These are phyloP conservation scores for Malthinus seriepunctatus DNA, from an alignment of 2,888 invertebrate genomes.

Conservation along the genomic window DNA sequence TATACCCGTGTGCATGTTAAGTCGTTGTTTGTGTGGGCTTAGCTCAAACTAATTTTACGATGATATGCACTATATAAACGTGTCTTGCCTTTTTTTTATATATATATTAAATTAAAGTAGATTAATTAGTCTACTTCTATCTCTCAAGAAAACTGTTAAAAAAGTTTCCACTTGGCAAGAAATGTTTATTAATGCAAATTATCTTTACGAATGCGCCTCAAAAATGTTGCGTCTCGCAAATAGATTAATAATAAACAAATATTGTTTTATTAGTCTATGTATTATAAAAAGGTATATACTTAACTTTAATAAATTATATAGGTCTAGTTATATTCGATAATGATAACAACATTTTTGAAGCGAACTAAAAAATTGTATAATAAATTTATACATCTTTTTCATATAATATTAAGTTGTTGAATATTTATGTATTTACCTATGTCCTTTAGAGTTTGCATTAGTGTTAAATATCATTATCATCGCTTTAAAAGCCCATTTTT, in stretches of 20 bases:
- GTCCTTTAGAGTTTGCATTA: conserved; percentile 54
- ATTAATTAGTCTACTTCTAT: background rate
- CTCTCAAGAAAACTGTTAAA: background rate
- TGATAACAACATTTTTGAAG: conserved; percentile 46
- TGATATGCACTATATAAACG: conserved; percentile 7
- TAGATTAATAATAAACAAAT: conserved; percentile 22
- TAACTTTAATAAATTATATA: conserved; percentile 22
- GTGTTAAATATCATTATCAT: conserved; percentile 54
- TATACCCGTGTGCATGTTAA: conserved; percentile 36
- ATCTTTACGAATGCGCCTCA: conserved; percentile 37
- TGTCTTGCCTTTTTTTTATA: conserved; percentile 9
- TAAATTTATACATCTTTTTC: conserved; percentile 49
- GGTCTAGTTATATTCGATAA: conserved; percentile 41
- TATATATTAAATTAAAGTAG: background rate
- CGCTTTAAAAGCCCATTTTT: conserved; percentile 56
- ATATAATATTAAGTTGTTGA: conserved; percentile 48
- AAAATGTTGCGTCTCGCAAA: conserved; percentile 44
- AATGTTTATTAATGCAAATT: conserved; percentile 42
- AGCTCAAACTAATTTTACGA: conserved; percentile 22
- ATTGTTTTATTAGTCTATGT: conserved; percentile 26
- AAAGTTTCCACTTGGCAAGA: conserved; percentile 8
- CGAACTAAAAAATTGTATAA: conserved; percentile 42
- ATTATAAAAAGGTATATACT: conserved; percentile 17
- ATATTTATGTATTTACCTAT: conserved; percentile 51
- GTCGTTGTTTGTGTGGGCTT: conserved; percentile 28